Evolutionary conservation across 2,888 invertebrate species (phyloP).

Genomic region (Nomada hirtipes): DNA sequence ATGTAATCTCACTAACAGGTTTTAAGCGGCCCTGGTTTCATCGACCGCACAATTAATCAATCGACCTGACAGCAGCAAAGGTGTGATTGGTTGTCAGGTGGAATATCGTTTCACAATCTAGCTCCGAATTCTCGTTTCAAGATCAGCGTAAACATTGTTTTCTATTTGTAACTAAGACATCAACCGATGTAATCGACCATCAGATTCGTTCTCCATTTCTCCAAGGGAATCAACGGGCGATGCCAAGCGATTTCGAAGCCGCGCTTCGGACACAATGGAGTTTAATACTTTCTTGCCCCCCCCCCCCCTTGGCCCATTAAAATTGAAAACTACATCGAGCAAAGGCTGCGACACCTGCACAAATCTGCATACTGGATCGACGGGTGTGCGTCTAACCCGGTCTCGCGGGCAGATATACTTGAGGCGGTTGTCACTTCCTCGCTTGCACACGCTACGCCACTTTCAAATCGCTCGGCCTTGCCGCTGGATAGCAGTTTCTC

Average conservation of each 20-base stretch:
- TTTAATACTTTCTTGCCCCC: constrained; percentile 10
- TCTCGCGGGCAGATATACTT: constrained; percentile 49
- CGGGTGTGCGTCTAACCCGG: constrained; percentile 68
- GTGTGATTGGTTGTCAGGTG: background rate
- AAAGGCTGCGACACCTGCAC: constrained; percentile 75
- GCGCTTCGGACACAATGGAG: too few species aligned
- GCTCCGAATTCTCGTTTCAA: background rate
- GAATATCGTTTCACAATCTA: background rate
- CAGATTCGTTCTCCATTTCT: background rate
- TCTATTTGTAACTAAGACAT: too few species aligned
- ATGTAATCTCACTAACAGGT: background rate
- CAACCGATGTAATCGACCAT: background rate
- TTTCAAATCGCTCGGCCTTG: constrained; percentile 57
- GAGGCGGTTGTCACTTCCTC: constrained; percentile 48
- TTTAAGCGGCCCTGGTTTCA: background rate
- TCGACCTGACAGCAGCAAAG: background rate
- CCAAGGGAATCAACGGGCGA: background rate
- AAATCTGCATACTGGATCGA: constrained; percentile 78
- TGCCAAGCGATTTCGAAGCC: background rate
- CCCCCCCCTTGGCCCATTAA: constrained; percentile 62
- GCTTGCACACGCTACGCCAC: constrained; percentile 43
- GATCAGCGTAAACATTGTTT: too few species aligned
- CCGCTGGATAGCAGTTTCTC: constrained; percentile 34
- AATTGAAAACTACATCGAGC: constrained; percentile 73
- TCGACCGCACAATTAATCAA: constrained; percentile 8